These are phyloP conservation scores for Pollenia amentaria DNA, from an alignment of 2,888 invertebrate genomes.

Conservation along the genomic window DNA sequence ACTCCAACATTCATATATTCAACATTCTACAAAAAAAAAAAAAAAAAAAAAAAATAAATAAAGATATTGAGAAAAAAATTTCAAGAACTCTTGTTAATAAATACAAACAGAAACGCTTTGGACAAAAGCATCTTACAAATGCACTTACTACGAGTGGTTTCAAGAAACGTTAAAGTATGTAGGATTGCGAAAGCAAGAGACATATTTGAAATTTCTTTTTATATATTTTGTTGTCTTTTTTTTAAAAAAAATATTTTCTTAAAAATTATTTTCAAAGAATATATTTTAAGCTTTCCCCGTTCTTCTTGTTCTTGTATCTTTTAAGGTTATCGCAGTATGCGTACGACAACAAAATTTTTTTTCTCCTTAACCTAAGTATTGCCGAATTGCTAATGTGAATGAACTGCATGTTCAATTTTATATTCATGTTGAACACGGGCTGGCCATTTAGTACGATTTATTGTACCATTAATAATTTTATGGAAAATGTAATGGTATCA, in stretches of 20 bases:
- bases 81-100: not conserved
- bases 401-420: conserved; percentile 95
- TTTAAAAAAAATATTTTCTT: not conserved
- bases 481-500: conserved; percentile 95
- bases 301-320: not conserved
- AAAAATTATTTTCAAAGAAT: no score
- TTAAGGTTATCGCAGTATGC: conserved; percentile 92
- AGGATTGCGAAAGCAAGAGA: not conserved
- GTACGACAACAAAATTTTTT: conserved; percentile 97
- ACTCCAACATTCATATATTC: no score
- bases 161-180: not conserved
- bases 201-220: not conserved
- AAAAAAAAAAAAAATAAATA: no score
- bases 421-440: conserved; percentile 93
- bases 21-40: no score
- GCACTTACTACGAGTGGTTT: not conserved
- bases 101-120: not conserved
- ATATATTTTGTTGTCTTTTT: conserved; percentile 1
- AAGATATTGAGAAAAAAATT: not conserved
- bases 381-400: conserved; percentile 95
- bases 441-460: conserved; percentile 96
- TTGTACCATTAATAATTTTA: conserved; percentile 95
- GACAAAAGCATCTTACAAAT: not conserved
- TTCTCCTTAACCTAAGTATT: conserved; percentile 94
- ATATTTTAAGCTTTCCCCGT: no score